Percentiles rank a stretch among this genome's conserved stretches.
phyloP scores from a whole-genome alignment of 2,888 invertebrate species.

The Dendrolimus pini region DNA sequence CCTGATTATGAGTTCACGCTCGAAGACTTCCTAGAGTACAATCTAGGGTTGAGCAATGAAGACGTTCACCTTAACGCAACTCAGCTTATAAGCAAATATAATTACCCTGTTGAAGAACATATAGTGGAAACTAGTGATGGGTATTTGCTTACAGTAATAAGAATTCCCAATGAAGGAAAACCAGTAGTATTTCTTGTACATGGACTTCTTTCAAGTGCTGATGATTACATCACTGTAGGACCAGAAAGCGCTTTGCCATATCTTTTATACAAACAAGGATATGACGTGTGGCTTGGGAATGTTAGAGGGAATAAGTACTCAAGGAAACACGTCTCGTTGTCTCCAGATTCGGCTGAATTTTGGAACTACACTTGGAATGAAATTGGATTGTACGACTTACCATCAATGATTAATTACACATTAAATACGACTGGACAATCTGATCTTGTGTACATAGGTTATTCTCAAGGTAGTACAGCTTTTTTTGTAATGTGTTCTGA shows the following conservation, averaged over 20 bases:
- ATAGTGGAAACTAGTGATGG: slow-evolving; percentile 82
- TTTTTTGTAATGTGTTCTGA: slow-evolving; percentile 73
- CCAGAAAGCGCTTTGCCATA: slow-evolving; percentile 78
- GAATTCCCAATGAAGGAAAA: slow-evolving; percentile 74
- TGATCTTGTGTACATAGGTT: slow-evolving; percentile 80
- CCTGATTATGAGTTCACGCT: too few species aligned
- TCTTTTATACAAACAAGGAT: slow-evolving; percentile 79
- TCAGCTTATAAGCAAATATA: slow-evolving; percentile 22
- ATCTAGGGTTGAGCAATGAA: slow-evolving; percentile 9
- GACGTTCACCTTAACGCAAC: slow-evolving; percentile 18
- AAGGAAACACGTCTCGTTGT: slow-evolving; percentile 31
- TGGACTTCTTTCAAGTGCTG: slow-evolving; percentile 68
- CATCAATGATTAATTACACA: slow-evolving; percentile 82
- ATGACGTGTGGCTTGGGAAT: slow-evolving; percentile 90
- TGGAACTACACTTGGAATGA: slow-evolving; percentile 82
- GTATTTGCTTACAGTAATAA: slow-evolving; percentile 82
- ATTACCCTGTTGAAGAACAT: slow-evolving; percentile 35
- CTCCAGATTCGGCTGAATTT: slow-evolving; percentile 24
- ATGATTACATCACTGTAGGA: slow-evolving; percentile 65
- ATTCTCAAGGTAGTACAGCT: slow-evolving; percentile 81
- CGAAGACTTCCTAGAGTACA: neutral
- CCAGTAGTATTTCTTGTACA: slow-evolving; percentile 85
- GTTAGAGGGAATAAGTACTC: slow-evolving; percentile 82
- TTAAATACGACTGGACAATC: slow-evolving; percentile 58
- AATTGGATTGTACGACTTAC: slow-evolving; percentile 82